Evolutionary conservation across 2,113 vertebrate species (phyloP).

Genomic region (Esox niger): DNA sequence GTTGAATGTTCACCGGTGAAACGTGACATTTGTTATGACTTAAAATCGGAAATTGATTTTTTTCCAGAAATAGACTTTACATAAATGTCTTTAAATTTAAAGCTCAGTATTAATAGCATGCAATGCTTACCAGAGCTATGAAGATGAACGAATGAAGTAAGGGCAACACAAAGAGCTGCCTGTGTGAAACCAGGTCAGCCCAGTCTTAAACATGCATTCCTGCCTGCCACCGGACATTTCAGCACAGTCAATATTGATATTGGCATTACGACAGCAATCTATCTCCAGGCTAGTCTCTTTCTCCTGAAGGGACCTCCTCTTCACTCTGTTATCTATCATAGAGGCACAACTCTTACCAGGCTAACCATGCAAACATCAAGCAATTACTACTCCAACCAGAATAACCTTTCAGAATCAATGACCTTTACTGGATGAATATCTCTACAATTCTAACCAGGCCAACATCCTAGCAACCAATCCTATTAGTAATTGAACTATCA

Average conservation of each 20-base stretch:
- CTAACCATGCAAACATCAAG: no score
- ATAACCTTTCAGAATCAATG: no score
- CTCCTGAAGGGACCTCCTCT: conserved; percentile 19
- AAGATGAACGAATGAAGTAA: conserved; percentile 10
- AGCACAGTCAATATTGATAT: conserved; percentile 67
- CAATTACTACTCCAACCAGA: no score
- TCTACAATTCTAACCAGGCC: no score
- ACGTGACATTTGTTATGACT: background rate
- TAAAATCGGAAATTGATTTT: background rate
- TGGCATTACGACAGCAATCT: conserved; percentile 47
- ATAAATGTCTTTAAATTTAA: background rate
- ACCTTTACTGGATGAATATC: no score
- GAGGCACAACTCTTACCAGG: no score
- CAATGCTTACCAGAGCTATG: conserved; percentile 35
- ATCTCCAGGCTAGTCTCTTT: conserved; percentile 25
- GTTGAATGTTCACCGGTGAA: background rate
- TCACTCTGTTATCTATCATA: background rate
- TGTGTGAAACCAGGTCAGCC: conserved; percentile 47
- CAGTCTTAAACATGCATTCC: conserved; percentile 26
- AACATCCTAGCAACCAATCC: no score
- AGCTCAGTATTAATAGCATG: background rate
- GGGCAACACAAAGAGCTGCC: conserved; percentile 52
- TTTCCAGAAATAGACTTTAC: background rate
- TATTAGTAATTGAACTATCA: no score
- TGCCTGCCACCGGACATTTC: conserved; percentile 40